These are phyloP conservation scores for Drosophila aldrichi DNA, from an alignment of 2,888 invertebrate species.

Conservation along the genomic window DNA sequence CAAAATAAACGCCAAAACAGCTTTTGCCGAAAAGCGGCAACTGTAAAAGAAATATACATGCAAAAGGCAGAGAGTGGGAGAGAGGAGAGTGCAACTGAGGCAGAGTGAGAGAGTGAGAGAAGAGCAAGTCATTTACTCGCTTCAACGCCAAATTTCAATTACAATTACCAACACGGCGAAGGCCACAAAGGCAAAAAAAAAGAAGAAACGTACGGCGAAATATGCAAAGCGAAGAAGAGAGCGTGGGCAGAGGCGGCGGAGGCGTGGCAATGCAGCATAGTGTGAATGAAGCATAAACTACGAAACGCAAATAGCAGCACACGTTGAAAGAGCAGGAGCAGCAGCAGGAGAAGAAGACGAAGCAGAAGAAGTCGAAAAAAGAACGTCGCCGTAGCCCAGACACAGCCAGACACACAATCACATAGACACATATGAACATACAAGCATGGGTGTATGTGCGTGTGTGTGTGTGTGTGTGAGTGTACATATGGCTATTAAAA, in stretches of 20 bases:
- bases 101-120: constrained; percentile 11
- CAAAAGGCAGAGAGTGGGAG: constrained; percentile 4
- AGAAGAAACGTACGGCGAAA: constrained; percentile 11
- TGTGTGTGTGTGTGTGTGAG: constrained; percentile 4
- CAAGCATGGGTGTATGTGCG: constrained; percentile 11
- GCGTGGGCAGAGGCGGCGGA: constrained; percentile 13
- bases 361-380: constrained; percentile 27
- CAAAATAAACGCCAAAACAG: constrained; percentile 60
- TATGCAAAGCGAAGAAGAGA: constrained; percentile 3
- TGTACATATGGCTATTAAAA: constrained; percentile 72
- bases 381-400: constrained; percentile 20
- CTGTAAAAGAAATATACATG: constrained; percentile 69
- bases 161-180: constrained; percentile 70
- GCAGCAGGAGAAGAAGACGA: constrained; percentile 1
- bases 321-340: constrained; percentile 3
- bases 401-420: constrained; percentile 15
- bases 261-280: constrained; percentile 54
- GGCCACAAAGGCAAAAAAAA: constrained; percentile 13
- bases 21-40: constrained; percentile 62
- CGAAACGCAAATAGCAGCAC: constrained; percentile 17
- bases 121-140: constrained; percentile 68
- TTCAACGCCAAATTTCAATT: constrained; percentile 83
- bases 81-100: constrained; percentile 6
- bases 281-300: constrained; percentile 59
- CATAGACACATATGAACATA: neutral